Conservation (phyloP, 1,140 invertebrate species). For the Drosophila bocki region DNA sequence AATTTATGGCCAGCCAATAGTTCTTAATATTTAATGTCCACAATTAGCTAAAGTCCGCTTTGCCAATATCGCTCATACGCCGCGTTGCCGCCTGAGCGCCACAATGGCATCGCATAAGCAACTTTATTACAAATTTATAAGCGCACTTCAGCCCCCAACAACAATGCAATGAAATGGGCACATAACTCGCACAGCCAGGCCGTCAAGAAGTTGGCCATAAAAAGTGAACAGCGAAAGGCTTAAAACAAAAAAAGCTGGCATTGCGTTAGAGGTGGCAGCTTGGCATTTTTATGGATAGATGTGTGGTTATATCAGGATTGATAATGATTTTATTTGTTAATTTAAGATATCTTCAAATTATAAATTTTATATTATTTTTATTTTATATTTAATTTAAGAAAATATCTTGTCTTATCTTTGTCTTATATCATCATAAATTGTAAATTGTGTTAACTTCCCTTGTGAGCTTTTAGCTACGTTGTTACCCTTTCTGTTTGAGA, state of each 20-base stretch:
- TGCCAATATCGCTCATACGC: conserved; percentile 62
- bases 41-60: conserved; percentile 58
- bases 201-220: conserved; percentile 71
- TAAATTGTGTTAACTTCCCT: too few species aligned
- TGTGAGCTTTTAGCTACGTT: too few species aligned
- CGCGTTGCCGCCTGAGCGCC: conserved; percentile 19
- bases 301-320: too few species aligned
- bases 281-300: neutral
- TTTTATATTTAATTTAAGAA: neutral
- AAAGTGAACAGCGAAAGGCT: conserved; percentile 52
- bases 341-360: neutral
- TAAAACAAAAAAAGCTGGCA: conserved; percentile 36
- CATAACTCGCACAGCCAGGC: conserved; percentile 60
- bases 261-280: conserved; percentile 3
- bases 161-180: conserved; percentile 71
- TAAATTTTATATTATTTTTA: neutral
- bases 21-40: conserved; percentile 70
- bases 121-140: conserved; percentile 81
- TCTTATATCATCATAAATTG: too few species aligned
- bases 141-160: conserved; percentile 69
- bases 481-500: neutral
- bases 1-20: conserved; percentile 62
- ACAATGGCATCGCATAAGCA: conserved; percentile 43
- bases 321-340: neutral
- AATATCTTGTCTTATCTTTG: too few species aligned